Evolutionary conservation across 1,140 invertebrate genomes (phyloP).

Genomic region (Schmidtea mediterranea): DNA sequence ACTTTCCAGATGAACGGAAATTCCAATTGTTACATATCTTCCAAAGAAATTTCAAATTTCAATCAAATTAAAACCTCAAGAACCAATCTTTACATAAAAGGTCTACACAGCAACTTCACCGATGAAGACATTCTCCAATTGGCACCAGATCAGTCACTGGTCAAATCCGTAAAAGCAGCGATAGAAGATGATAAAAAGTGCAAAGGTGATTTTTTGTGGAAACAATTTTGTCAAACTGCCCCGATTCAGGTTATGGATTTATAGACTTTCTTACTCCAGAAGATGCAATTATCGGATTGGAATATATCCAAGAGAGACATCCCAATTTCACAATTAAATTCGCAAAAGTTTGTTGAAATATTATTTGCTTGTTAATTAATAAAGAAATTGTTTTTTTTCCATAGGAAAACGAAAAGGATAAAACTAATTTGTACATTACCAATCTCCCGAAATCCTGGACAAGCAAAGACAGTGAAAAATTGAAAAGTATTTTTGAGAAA

Average conservation of each 20-base stretch:
- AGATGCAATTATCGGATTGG: not conserved
- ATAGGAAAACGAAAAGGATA: conserved; percentile 5
- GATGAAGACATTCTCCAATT: not conserved
- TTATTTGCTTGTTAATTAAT: not conserved
- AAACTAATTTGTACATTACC: conserved; percentile 2
- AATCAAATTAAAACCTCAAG: not conserved
- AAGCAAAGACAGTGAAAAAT: conserved; percentile 2
- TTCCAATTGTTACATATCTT: no score
- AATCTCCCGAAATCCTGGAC: conserved; percentile 5
- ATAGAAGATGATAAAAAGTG: conserved; percentile 5
- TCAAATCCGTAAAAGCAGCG: conserved; percentile 2
- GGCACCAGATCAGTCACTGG: not conserved
- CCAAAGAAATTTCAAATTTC: no score
- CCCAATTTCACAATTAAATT: conserved; percentile 5
- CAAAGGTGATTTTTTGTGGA: not conserved
- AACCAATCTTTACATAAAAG: conserved; percentile 2
- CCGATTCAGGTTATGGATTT: conserved; percentile 3
- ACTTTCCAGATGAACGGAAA: no score
- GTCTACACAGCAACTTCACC: not conserved
- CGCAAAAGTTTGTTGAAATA: not conserved
- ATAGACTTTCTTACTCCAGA: not conserved
- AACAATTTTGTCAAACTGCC: not conserved
- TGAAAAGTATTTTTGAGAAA: conserved; percentile 3
- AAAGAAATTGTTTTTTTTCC: no score
- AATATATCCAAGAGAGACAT: not conserved